A percentile compares a stretch with the other conserved stretches of the same genome.
These are phyloP conservation scores for Temnothorax rugatulus DNA, from an alignment of 2,888 invertebrate genomes.

Conservation along the genomic window DNA sequence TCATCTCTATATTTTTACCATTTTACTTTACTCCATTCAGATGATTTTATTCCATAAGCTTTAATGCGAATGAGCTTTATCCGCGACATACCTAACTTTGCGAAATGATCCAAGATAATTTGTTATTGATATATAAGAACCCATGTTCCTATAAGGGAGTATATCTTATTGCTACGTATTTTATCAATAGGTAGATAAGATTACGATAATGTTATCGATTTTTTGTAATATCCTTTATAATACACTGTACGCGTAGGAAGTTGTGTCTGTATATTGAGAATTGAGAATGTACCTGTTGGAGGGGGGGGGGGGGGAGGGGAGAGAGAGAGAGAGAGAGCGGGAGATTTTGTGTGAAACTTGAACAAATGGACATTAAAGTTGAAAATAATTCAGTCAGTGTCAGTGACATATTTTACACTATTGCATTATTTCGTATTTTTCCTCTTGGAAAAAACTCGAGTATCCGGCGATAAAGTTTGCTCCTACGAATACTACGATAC, in stretches of 20 bases:
- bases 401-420: not conserved
- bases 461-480: not conserved
- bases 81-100: conserved; percentile 45
- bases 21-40: conserved; percentile 60
- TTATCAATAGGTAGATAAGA: conserved; percentile 36
- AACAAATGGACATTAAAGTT: not conserved
- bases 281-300: conserved; percentile 61
- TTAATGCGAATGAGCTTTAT: conserved; percentile 57
- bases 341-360: not conserved
- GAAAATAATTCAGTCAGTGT: not conserved
- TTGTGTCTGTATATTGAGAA: conserved; percentile 57
- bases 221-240: conserved; percentile 67
- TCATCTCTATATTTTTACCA: too few species aligned
- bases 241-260: conserved; percentile 49
- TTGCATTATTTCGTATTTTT: not conserved
- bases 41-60: conserved; percentile 58
- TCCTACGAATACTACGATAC: conserved; percentile 36
- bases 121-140: conserved; percentile 59
- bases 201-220: conserved; percentile 57
- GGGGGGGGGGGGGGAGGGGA: not conserved
- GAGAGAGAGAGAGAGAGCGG: not conserved
- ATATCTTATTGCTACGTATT: conserved; percentile 36
- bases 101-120: conserved; percentile 37
- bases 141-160: conserved; percentile 23
- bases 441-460: not conserved